A percentile compares a stretch with the other conserved stretches of the same genome.
These are phyloP conservation scores for Lampris incognitus DNA, from an alignment of 2,113 vertebrate genomes.

Conservation along the genomic window DNA sequence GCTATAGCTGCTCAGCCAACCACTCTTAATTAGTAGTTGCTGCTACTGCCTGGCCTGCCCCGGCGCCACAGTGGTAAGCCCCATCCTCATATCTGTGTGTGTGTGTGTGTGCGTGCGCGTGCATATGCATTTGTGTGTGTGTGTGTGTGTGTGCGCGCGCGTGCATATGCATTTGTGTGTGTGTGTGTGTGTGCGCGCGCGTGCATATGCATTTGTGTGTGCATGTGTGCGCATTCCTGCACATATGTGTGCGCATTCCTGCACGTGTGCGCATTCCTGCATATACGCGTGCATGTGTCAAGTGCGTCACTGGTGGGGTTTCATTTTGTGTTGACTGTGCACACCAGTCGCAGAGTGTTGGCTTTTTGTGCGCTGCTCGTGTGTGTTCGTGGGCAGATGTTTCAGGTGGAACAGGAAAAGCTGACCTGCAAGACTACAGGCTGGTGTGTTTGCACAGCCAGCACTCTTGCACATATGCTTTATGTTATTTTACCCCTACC, in stretches of 20 bases:
- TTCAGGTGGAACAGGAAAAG: constrained; percentile 39
- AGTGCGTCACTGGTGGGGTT: constrained; percentile 20
- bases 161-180: background rate
- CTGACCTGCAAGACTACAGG: background rate
- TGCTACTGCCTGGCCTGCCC: constrained; percentile 65
- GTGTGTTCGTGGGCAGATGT: background rate
- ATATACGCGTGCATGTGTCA: background rate
- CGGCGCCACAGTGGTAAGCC: constrained; percentile 77
- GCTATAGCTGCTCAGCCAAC: constrained; percentile 73
- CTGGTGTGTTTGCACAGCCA: constrained; percentile 14
- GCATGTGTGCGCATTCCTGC: background rate
- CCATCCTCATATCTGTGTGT: constrained; percentile 62
- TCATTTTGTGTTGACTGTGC: constrained; percentile 47
- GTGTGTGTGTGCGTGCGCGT: constrained; percentile 15
- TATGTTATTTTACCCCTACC: constrained; percentile 15
- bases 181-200: background rate
- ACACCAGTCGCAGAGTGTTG: constrained; percentile 25
- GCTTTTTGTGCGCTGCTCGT: background rate
- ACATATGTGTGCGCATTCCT: constrained; percentile 43
- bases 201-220: background rate
- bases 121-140: background rate
- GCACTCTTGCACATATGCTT: constrained; percentile 19
- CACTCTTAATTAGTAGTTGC: constrained; percentile 79
- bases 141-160: background rate
- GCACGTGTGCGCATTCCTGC: background rate